Base-by-base conservation (phyloP, 2,797 vertebrate genomes). In the Thaleichthys pacificus region DNA sequence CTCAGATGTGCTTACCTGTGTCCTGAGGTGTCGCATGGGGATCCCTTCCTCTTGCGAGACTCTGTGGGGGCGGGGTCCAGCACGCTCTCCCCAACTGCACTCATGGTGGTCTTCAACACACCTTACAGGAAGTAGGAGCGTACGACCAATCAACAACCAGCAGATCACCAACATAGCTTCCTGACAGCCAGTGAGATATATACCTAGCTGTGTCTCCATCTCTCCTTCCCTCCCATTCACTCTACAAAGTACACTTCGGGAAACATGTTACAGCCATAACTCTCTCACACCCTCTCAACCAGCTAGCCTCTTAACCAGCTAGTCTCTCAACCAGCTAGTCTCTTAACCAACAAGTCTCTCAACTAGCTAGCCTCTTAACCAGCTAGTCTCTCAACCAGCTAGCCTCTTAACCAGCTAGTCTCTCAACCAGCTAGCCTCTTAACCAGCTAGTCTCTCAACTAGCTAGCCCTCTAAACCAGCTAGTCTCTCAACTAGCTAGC, bases 21-120 rank as follows among this genome's bases (percentile, higher is more conserved):
- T 69, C 94, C 95, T 62, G 95, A 92, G 2, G 95, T 95, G 87
- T 98, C 95, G 72, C 96, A 97, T 80, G 95, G 96, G 0, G 96
- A 95, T 81, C 95, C 94, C 88, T 95, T 98, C 86, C 97, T 95
- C 91, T 98, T 98, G 79, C 95, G 95, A 67, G 95, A 93, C 87
- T 98, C 96, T 35, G 92, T 88, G 85, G 93, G 93, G 80, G 91
- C 89, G 74, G 95, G 94, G 89, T 98, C 97, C 15, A 94, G 93
- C 77, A 93, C 93, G 85, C 92, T 94, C 89, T 98, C 96, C 91
- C 96, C 96, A 35, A 96, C 93, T 86, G 95, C 94, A 90, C 97
- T 98, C 97, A 98, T 98, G 87, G 94, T 98, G 87, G 94, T 89
- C 90, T 94, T 91, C 76, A 88, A 93, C 90, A 94, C 93, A 94